These are phyloP conservation scores for Diuraphis noxia DNA, from an alignment of 1,140 invertebrate species.

Conservation along the genomic window DNA sequence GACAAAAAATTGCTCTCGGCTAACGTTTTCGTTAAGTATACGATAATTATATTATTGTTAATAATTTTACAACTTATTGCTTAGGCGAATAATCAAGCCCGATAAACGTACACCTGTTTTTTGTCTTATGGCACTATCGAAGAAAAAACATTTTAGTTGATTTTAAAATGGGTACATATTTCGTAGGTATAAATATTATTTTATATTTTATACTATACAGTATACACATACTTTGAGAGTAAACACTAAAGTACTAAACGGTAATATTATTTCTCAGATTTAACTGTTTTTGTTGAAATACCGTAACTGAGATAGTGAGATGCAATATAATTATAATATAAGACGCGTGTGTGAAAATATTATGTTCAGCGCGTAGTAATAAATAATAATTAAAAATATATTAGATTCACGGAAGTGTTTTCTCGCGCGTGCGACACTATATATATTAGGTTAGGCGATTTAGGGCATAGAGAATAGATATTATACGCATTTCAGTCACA, in stretches of 20 bases:
- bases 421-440: not conserved
- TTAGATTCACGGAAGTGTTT: not conserved
- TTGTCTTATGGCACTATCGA: not conserved
- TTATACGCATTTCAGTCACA: too few species aligned
- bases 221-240: not conserved
- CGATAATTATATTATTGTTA: constrained; percentile 7
- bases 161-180: not conserved
- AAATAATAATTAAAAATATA: not conserved
- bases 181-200: not conserved
- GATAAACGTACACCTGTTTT: constrained; percentile 17
- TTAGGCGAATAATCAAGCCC: not conserved
- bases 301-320: not conserved
- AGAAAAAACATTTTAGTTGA: not conserved
- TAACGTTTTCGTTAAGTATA: not conserved
- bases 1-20: not conserved
- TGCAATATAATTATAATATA: not conserved
- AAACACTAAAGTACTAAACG: too few species aligned
- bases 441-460: too few species aligned
- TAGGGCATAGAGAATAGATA: too few species aligned
- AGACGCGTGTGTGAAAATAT: not conserved
- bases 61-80: not conserved
- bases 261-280: not conserved
- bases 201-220: not conserved
- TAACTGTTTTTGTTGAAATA: not conserved
- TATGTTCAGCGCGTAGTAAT: not conserved